Evolutionary conservation across 2,888 invertebrate species (phyloP).

Genomic region (Drepanosiphum platanoidis): DNA sequence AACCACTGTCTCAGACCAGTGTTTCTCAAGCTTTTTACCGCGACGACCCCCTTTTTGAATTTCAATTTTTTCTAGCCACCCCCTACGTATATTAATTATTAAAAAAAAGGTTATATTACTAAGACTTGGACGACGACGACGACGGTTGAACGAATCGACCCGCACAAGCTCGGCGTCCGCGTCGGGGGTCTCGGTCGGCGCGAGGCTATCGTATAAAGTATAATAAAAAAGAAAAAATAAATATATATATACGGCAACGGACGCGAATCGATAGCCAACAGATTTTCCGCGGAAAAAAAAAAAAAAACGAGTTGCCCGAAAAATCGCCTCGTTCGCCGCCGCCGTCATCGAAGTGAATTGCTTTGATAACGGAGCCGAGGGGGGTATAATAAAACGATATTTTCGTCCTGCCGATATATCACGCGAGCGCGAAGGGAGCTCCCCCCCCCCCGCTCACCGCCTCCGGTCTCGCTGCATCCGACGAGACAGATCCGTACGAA

Average conservation of each 20-base stretch:
- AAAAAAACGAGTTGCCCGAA: not conserved
- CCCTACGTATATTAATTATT: too few species aligned
- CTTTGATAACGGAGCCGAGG: not conserved
- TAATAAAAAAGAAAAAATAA: too few species aligned
- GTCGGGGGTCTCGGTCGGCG: too few species aligned
- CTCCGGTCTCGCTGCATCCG: not conserved
- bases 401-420: constrained; percentile 39
- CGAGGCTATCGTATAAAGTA: too few species aligned
- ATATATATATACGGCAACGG: too few species aligned
- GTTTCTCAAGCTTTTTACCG: too few species aligned
- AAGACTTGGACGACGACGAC: not conserved
- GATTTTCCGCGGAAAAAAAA: not conserved
- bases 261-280: constrained; percentile 11
- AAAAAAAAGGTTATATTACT: too few species aligned
- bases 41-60: too few species aligned
- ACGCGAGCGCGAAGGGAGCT: not conserved
- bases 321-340: not conserved
- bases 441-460: not conserved
- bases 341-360: not conserved
- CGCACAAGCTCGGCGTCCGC: too few species aligned
- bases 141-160: too few species aligned
- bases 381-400: constrained; percentile 58
- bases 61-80: too few species aligned
- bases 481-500: constrained; percentile 50
- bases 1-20: too few species aligned